phyloP scores from a whole-genome alignment of 1,140 invertebrate genomes.

The Drosophila nebulosa region DNA sequence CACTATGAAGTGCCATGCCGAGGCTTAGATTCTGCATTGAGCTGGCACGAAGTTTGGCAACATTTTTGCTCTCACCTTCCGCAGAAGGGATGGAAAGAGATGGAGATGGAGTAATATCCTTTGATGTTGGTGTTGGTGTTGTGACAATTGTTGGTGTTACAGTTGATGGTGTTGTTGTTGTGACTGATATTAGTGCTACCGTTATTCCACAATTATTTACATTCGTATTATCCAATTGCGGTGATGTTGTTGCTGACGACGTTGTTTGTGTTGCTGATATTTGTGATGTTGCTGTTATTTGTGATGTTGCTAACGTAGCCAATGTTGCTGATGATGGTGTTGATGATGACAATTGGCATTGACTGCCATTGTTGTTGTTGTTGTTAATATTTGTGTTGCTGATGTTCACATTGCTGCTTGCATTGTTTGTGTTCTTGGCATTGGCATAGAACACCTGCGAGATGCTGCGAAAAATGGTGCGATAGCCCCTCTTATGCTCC shows the following conservation, averaged over 20 bases:
- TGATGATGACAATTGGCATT: not conserved
- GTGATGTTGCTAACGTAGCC: constrained; percentile 15
- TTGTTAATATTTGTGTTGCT: not conserved
- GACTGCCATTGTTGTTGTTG: constrained; percentile 5
- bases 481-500: constrained; percentile 60
- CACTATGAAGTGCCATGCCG: constrained; percentile 25
- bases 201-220: constrained; percentile 19
- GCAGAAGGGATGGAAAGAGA: not conserved
- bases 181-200: not conserved
- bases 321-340: constrained; percentile 8
- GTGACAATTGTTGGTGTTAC: not conserved
- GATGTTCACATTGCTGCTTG: not conserved
- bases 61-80: constrained; percentile 6
- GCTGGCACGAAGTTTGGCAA: constrained; percentile 32
- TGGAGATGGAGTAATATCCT: not conserved
- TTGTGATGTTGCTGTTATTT: constrained; percentile 1
- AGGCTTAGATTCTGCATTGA: constrained; percentile 52
- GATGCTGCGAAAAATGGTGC: constrained; percentile 69
- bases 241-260: not conserved
- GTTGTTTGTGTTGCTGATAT: not conserved
- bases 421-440: constrained; percentile 26
- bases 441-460: constrained; percentile 66
- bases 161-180: not conserved
- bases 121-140: not conserved
- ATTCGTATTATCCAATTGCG: constrained; percentile 14